Evolutionary conservation across 2,797 vertebrate genomes (phyloP).

Genomic region (Todus mexicanus): DNA sequence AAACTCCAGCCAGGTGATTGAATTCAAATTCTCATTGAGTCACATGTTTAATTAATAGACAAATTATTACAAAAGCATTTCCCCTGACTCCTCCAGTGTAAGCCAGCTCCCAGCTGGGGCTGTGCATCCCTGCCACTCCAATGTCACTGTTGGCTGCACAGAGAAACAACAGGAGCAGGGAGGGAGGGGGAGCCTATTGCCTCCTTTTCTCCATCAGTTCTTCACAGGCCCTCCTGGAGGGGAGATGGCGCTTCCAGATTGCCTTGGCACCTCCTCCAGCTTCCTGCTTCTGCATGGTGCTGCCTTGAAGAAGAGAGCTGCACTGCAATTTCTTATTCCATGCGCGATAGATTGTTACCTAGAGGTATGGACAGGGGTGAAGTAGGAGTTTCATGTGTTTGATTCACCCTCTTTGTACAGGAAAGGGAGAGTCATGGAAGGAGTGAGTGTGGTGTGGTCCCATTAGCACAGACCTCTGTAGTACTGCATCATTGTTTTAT

Average conservation of each 20-base stretch:
- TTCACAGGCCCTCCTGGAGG: background rate
- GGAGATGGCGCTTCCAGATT: background rate
- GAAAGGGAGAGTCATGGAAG: background rate
- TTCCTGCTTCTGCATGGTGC: background rate
- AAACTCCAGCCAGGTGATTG: slow-evolving; percentile 1
- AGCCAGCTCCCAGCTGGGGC: background rate
- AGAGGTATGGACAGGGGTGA: background rate
- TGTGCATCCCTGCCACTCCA: rapidly evolving
- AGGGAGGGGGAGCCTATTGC: background rate
- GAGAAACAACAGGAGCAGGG: background rate
- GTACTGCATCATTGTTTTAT: background rate
- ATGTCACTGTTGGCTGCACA: rapidly evolving
- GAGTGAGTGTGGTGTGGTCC: background rate
- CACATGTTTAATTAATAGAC: background rate
- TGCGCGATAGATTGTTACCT: background rate
- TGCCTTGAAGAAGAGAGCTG: background rate
- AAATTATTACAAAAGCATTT: background rate
- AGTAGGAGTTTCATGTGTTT: background rate
- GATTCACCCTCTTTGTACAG: rapidly evolving
- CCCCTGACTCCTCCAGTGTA: background rate
- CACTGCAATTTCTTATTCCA: background rate
- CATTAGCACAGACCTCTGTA: background rate
- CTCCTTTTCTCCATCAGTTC: background rate
- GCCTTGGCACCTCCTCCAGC: rapidly evolving
- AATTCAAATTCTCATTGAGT: background rate